A percentile compares a stretch with the other conserved stretches of the same genome.
These are phyloP conservation scores for Coccyzus lansbergi DNA, from an alignment of 2,797 vertebrate species.

Conservation along the genomic window DNA sequence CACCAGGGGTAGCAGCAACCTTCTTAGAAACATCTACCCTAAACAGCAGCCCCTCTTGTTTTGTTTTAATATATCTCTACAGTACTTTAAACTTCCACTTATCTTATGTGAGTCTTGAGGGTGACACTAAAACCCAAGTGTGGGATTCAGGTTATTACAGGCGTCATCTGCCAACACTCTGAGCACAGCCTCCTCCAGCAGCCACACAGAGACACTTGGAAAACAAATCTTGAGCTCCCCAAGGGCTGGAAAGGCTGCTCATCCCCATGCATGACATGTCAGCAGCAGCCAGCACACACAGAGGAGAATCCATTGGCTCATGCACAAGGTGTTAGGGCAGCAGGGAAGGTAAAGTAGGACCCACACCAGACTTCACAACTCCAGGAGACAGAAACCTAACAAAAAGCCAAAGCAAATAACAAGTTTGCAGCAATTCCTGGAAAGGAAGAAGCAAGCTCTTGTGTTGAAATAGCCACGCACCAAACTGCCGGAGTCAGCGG, in stretches of 20 bases:
- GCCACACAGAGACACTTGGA: fast-evolving
- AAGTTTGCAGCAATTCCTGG: conserved; percentile 38
- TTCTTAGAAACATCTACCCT: background rate
- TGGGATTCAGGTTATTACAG: background rate
- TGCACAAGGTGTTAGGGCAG: background rate
- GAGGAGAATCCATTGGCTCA: background rate
- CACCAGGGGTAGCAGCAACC: too few species aligned
- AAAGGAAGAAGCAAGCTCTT: conserved; percentile 27
- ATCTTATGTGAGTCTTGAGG: too few species aligned
- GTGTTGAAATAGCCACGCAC: background rate
- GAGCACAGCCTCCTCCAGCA: background rate
- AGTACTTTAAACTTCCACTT: background rate
- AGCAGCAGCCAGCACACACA: too few species aligned
- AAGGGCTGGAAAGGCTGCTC: fast-evolving
- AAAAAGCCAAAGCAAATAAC: conserved; percentile 74
- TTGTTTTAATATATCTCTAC: background rate
- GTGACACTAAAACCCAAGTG: background rate
- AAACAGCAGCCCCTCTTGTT: background rate
- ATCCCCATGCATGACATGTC: fast-evolving
- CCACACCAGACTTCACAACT: conserved; percentile 1
- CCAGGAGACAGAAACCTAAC: conserved; percentile 34
- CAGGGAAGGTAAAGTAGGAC: conserved; percentile 15
- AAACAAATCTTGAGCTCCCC: fast-evolving
- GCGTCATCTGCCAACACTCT: background rate
- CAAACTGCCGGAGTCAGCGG: background rate